phyloP scores from a whole-genome alignment of 1,140 invertebrate species.

The Andricus grossulariae region DNA sequence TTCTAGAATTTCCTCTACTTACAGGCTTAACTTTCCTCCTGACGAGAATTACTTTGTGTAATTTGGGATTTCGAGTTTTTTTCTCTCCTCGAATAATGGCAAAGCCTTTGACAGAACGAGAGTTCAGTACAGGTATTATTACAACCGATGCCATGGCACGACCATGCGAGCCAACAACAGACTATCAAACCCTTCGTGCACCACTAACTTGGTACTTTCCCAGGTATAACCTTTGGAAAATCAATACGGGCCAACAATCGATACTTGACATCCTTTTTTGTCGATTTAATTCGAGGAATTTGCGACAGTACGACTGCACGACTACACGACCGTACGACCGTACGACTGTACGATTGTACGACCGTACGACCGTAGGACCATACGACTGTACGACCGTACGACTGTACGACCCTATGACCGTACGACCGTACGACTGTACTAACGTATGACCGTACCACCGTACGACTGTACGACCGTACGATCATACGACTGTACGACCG shows the following conservation, averaged over 20 bases:
- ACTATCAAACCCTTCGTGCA: slow-evolving; percentile 20
- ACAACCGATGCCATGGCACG: slow-evolving; percentile 36
- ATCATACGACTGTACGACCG: too few species aligned
- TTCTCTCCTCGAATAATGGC: slow-evolving; percentile 24
- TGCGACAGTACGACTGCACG: too few species aligned
- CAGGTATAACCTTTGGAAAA: slow-evolving; percentile 28
- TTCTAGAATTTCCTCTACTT: slow-evolving; percentile 17
- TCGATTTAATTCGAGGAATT: not conserved
- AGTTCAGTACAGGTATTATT: slow-evolving; percentile 43
- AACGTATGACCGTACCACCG: too few species aligned
- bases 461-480: too few species aligned
- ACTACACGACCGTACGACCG: too few species aligned
- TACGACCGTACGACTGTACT: too few species aligned
- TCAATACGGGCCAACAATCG: slow-evolving; percentile 38
- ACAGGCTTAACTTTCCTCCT: slow-evolving; percentile 40
- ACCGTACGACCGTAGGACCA: too few species aligned
- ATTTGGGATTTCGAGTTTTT: slow-evolving; percentile 1
- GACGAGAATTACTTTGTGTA: slow-evolving; percentile 40
- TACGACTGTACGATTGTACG: too few species aligned
- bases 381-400: too few species aligned
- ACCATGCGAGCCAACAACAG: slow-evolving; percentile 18
- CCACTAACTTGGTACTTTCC: not conserved
- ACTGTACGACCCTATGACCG: too few species aligned
- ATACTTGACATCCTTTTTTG: slow-evolving; percentile 6
- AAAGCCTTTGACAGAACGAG: slow-evolving; percentile 35